Conservation (phyloP, 2,888 invertebrate species). For the Pachydiplax longipennis region DNA sequence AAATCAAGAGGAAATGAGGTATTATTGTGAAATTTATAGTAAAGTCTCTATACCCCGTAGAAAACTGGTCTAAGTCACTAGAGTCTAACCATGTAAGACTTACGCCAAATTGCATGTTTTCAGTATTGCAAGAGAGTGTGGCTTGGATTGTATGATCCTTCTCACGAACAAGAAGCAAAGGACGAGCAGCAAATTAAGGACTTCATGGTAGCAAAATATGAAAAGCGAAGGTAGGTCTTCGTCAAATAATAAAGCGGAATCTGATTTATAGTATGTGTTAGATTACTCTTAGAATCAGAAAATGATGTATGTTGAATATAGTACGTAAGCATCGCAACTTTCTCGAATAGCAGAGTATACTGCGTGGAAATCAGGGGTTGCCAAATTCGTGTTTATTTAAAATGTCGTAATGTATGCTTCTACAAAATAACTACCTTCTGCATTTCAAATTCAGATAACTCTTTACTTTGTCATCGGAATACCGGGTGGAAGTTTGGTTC, state of each 20-base stretch:
- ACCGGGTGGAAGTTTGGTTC: too few relatives aligned
- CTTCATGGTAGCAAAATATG: constrained; percentile 94
- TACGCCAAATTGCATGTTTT: constrained; percentile 47
- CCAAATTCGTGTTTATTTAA: too few relatives aligned
- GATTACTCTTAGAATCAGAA: too few relatives aligned
- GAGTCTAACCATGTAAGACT: background rate
- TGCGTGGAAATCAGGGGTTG: too few relatives aligned
- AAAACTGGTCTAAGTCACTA: background rate
- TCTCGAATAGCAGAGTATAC: too few relatives aligned
- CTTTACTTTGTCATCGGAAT: too few relatives aligned
- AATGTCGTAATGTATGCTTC: background rate
- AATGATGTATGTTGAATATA: too few relatives aligned
- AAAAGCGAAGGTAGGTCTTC: constrained; percentile 76
- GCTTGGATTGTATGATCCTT: constrained; percentile 83
- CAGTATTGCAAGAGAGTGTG: constrained; percentile 88
- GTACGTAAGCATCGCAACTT: too few relatives aligned
- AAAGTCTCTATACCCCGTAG: background rate
- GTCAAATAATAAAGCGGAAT: background rate
- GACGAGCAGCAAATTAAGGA: constrained; percentile 92
- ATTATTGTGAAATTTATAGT: constrained; percentile 47
- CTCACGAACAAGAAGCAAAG: constrained; percentile 69
- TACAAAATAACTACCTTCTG: too few relatives aligned
- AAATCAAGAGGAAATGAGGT: constrained; percentile 89
- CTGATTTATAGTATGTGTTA: too few relatives aligned
- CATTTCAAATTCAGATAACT: too few relatives aligned